Conservation (phyloP, 2,113 vertebrate species). For the Microtus richardsoni region DNA sequence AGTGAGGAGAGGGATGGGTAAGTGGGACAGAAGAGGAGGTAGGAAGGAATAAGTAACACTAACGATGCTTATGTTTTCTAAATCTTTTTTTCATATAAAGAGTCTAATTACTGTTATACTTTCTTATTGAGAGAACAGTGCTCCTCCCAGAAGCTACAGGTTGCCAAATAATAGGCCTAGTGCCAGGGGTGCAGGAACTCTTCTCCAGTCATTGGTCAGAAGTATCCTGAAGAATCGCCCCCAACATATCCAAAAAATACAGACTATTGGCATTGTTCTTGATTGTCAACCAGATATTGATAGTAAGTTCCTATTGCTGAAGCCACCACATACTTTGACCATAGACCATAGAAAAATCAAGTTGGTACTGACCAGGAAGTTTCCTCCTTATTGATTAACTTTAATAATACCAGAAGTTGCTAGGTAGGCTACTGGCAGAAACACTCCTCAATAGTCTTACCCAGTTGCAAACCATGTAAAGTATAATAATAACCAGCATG, state of each 20-base stretch:
- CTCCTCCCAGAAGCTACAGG: neutral
- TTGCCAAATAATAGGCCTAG: neutral
- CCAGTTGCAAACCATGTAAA: neutral
- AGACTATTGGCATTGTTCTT: neutral
- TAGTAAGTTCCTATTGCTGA: neutral
- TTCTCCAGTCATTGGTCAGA: neutral
- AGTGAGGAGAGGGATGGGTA: neutral
- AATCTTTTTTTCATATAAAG: neutral
- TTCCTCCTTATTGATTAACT: neutral
- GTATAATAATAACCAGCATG: neutral
- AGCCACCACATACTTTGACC: neutral
- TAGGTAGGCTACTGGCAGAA: neutral
- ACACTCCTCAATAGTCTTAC: neutral
- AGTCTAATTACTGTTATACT: neutral
- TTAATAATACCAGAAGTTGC: neutral
- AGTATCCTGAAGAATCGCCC: neutral
- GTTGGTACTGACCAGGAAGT: neutral
- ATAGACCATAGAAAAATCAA: neutral
- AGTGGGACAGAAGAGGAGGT: neutral
- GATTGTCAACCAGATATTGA: neutral
- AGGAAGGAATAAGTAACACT: neutral
- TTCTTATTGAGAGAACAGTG: neutral
- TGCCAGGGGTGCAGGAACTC: neutral
- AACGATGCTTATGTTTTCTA: neutral
- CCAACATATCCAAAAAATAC: neutral